Percentiles rank a stretch among this genome's conserved stretches.
These are phyloP conservation scores for Eleutherodactylus coqui DNA, from an alignment of 2,797 vertebrate genomes.

Conservation along the genomic window DNA sequence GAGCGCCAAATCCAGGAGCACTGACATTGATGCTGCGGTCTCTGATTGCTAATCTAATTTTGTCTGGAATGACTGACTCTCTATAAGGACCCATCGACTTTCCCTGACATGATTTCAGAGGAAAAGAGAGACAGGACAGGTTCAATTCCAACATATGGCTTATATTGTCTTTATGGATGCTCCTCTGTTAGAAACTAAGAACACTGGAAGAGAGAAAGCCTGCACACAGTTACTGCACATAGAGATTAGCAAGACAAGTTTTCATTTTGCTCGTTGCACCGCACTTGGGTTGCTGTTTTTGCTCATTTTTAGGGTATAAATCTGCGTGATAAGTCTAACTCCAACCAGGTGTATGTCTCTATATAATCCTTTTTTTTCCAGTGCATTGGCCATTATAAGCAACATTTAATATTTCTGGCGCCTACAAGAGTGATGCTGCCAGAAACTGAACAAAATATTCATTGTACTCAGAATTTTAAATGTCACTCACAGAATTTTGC, in stretches of 20 bases:
- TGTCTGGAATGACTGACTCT: no score
- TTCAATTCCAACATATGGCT: no score
- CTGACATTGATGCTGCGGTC: no score
- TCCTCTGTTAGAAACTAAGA: no score
- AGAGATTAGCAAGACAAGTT: not conserved
- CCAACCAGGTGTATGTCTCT: not conserved
- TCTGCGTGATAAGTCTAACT: not conserved
- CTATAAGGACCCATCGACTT: no score
- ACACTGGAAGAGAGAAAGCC: no score
- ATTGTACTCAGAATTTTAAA: not conserved
- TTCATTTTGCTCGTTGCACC: not conserved
- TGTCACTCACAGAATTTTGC: not conserved
- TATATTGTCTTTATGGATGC: no score
- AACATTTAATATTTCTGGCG: not conserved
- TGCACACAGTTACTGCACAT: no score
- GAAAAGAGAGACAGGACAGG: no score
- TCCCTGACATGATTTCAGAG: no score
- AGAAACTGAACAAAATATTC: not conserved
- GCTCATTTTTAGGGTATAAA: not conserved
- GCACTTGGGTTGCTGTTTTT: not conserved
- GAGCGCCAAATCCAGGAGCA: no score
- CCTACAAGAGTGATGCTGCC: not conserved
- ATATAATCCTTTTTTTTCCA: not conserved
- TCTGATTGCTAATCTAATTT: no score
- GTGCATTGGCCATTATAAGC: not conserved